Evolutionary conservation across 2,797 vertebrate species (phyloP).

Genomic region (Scolopax rusticola): DNA sequence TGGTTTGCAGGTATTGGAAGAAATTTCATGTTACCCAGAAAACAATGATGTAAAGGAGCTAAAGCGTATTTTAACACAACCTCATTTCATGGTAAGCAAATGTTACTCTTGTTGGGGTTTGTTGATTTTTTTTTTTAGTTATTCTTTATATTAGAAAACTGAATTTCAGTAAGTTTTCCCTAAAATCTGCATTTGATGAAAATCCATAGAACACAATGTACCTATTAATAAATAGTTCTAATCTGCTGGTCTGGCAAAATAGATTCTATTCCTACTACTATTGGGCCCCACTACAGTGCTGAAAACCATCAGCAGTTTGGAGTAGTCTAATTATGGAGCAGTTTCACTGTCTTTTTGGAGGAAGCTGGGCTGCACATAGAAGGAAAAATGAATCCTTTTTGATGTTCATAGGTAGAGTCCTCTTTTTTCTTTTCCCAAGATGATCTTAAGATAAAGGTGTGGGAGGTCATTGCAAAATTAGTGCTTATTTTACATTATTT

Average conservation of each 20-base stretch:
- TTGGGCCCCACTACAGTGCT: not conserved
- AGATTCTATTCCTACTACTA: not conserved
- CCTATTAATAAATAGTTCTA: not conserved
- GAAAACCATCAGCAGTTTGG: not conserved
- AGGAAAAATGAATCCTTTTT: not conserved
- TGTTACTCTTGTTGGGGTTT: not conserved
- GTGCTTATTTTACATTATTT: not conserved
- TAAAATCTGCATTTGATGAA: not conserved
- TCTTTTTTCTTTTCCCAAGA: not conserved
- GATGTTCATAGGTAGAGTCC: not conserved
- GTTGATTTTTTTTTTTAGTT: not conserved
- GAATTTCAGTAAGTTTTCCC: not conserved
- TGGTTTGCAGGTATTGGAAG: conserved; percentile 92
- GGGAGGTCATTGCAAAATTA: not conserved
- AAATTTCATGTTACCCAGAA: conserved; percentile 97
- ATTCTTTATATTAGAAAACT: not conserved
- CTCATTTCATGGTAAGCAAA: conserved; percentile 97
- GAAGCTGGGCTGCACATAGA: not conserved
- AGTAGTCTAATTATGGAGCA: not conserved
- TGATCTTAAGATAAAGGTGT: not conserved
- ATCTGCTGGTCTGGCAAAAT: not conserved
- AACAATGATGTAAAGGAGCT: conserved; percentile 97
- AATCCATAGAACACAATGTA: not conserved
- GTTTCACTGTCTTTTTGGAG: not conserved
- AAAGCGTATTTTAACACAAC: conserved; percentile 96